phyloP scores from a whole-genome alignment of 2,888 invertebrate genomes.

The Crossocerus cetratus region DNA sequence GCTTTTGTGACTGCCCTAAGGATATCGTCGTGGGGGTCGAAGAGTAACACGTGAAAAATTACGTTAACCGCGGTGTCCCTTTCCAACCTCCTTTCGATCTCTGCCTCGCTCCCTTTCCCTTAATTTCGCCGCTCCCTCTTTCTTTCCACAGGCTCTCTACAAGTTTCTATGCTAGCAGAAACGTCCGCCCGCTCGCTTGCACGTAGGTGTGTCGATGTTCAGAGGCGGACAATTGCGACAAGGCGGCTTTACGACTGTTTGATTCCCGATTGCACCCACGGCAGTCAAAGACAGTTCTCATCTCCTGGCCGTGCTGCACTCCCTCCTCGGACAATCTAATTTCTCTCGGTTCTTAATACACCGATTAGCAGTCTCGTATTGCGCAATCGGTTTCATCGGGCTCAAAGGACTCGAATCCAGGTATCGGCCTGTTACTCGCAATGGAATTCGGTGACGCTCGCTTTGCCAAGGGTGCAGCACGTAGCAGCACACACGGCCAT shows the following conservation, averaged over 20 bases:
- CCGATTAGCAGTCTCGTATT: too few species aligned
- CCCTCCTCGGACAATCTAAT: not conserved
- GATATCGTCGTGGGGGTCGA: constrained; percentile 47
- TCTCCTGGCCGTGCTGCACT: constrained; percentile 4
- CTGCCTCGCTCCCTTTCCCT: not conserved
- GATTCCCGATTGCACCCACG: constrained; percentile 14
- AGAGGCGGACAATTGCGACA: constrained; percentile 19
- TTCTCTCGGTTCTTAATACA: too few species aligned
- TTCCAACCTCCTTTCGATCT: too few species aligned
- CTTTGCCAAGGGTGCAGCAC: not conserved
- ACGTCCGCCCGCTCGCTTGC: not conserved
- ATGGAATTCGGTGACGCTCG: not conserved
- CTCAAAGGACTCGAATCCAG: too few species aligned
- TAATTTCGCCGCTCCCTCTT: constrained; percentile 13
- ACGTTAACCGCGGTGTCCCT: constrained; percentile 1
- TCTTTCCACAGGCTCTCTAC: not conserved
- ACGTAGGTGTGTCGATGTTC: constrained; percentile 40
- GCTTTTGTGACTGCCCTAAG: constrained; percentile 38
- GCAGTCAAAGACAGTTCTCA: not conserved
- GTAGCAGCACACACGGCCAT: not conserved
- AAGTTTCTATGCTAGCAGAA: not conserved
- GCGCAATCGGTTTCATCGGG: too few species aligned
- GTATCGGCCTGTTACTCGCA: too few species aligned
- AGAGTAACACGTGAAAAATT: constrained; percentile 38
- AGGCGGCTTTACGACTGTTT: constrained; percentile 4